phyloP scores from a whole-genome alignment of 2,888 invertebrate species.

The Chymomyza procnemis region DNA sequence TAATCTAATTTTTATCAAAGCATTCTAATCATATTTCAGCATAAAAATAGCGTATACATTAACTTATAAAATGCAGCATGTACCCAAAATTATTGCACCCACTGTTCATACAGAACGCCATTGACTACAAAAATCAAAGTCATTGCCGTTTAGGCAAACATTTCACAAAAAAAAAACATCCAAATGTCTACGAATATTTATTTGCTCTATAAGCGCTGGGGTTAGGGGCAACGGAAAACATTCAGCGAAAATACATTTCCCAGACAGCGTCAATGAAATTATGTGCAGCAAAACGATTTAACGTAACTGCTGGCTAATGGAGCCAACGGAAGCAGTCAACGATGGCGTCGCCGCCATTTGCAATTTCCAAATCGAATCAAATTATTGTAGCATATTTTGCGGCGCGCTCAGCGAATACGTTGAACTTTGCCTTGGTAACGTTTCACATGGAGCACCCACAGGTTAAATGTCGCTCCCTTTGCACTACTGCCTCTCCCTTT shows the following conservation, averaged over 20 bases:
- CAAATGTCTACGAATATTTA: constrained; percentile 26
- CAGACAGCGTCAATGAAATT: constrained; percentile 51
- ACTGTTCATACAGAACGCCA: too few relatives aligned
- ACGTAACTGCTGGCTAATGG: background rate
- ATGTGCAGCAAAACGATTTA: constrained; percentile 34
- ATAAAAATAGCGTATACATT: too few relatives aligned
- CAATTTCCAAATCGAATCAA: constrained; percentile 34
- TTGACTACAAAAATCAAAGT: constrained; percentile 29
- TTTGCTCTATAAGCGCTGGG: constrained; percentile 22
- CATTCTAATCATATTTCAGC: too few relatives aligned
- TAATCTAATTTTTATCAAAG: too few relatives aligned
- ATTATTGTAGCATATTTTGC: constrained; percentile 11
- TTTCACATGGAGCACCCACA: constrained; percentile 28
- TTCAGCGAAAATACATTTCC: background rate
- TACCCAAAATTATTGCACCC: too few relatives aligned
- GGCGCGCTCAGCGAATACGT: background rate
- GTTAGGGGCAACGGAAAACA: background rate
- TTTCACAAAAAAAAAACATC: too few relatives aligned
- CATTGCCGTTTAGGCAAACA: constrained; percentile 43
- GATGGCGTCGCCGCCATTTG: background rate
- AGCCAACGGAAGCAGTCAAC: background rate
- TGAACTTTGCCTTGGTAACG: constrained; percentile 60
- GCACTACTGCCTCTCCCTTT: background rate
- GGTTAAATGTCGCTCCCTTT: constrained; percentile 20
- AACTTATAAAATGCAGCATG: too few relatives aligned